Evolutionary conservation across 1,140 invertebrate species (phyloP), one percentile per base, ranked within the genome.

Genomic region (Pristionchus pacificus): DNA sequence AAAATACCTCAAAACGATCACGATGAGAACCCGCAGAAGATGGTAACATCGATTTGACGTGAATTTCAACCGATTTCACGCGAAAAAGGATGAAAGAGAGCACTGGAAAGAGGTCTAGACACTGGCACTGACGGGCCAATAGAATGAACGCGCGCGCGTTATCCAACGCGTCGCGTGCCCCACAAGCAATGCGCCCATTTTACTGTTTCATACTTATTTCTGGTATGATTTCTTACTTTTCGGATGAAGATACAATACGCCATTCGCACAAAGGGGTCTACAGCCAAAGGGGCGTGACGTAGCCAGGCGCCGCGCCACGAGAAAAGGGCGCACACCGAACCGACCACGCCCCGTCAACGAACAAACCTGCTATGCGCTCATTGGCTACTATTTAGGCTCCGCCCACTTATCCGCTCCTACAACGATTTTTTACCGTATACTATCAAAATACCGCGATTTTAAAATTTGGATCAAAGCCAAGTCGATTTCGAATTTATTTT

Each of bases 311-410:
- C n/a, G n/a, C n/a, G n/a, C n/a, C n/a, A n/a, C n/a, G n/a, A n/a
- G n/a, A n/a, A 24, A n/a, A 38, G 32, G 30, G 6, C 13, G 49
- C 14, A 66, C 33, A 66, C 30, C 31, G 25, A 31, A 49, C 32
- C 65, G 49, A 30, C 29, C 65, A 6, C 33, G 31, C 13, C 14
- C 31, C 38, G 14, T 10, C 38, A 6, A 38, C 65, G 65, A 13
- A 31, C n/a, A 6, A 66, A 2, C n/a, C 65, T 13, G 10, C 65
- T 66, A 3, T 66, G 65, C 65, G 33, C 31, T 66, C 31, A 66
- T 66, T 66, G 65, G 65, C 30, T 27, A 27, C 6, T 57, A 15
- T 38, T 25, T 25, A 13, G 32, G 38, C 38, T 49, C 38, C 38
- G 38, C 38, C 38, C 38, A 49, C 38, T 49, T 49, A 10, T n/a